These are phyloP conservation scores for Diorhabda sublineata DNA, from an alignment of 1,140 invertebrate genomes.

Conservation along the genomic window DNA sequence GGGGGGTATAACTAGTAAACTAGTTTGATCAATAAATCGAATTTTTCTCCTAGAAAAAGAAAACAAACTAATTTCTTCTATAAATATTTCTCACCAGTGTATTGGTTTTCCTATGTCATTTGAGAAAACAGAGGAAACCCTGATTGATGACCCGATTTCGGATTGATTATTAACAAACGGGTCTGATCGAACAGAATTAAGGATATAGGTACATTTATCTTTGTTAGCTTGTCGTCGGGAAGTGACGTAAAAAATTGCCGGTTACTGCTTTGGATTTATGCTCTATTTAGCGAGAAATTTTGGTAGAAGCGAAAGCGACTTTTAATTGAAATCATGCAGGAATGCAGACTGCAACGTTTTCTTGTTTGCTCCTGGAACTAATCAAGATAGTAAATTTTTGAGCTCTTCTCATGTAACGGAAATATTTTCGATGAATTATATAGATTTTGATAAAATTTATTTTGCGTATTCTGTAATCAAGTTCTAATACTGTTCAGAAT, in stretches of 20 bases:
- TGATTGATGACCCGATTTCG: constrained; percentile 8
- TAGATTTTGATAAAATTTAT: no score
- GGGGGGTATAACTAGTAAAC: no score
- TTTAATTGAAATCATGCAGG: not conserved
- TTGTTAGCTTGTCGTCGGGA: constrained; percentile 10
- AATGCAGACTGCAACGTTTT: not conserved
- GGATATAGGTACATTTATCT: constrained; percentile 6
- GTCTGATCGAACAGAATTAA: constrained; percentile 7
- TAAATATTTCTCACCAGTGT: no score
- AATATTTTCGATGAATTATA: no score
- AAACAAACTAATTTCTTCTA: no score
- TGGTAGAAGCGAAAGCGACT: not conserved
- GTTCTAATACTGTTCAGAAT: no score
- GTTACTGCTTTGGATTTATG: not conserved
- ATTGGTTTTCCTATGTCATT: not conserved
- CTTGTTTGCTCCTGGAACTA: no score
- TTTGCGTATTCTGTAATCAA: no score
- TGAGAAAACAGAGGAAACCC: not conserved
- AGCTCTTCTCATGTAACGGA: no score
- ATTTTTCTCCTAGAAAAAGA: no score
- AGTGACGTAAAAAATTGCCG: constrained; percentile 8
- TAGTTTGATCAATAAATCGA: no score
- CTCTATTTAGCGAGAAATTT: constrained; percentile 2
- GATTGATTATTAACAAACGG: constrained; percentile 14
- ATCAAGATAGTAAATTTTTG: no score